Evolutionary conservation across 1,140 invertebrate genomes (phyloP), one percentile per base, ranked within the genome.

Genomic region (Drosophila biarmipes): DNA sequence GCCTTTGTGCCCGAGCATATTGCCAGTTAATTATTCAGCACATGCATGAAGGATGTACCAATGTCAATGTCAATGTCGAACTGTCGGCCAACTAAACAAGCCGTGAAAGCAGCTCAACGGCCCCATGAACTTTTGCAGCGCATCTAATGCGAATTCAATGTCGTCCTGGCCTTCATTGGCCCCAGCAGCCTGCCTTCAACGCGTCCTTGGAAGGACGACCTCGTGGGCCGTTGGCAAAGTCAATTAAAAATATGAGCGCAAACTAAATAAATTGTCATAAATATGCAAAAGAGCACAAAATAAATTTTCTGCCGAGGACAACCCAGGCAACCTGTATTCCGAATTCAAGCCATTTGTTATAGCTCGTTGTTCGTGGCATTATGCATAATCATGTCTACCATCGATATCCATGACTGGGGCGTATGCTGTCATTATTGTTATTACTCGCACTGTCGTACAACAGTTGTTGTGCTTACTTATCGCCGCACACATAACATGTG

Each of bases 101-200:
- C 45, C 53, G 51, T 63, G 63, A 58, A 15, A 37, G 24, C 69
- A 64, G 80, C 80, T 73, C 73, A 72, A 86, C 43, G 80, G 72
- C 75, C 80, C 66, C 57, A 73, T 75, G 82, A 87, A 74, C 78
- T 87, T 87, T 76, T 66, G 62, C 78, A 78, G 82, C 62, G 71
- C 66, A 76, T 66, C 84, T 89, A 87, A 87, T 82, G 79, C 58
- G 82, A 69, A 73, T 87, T 79, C 78, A 87, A 89, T 87, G 82
- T 75, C 84, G 55, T 57, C 31, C 48, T 46, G 74, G 17, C 27
- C 19, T 10, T 24, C 62, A 17, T 31, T 12, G 19, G 14, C n/a
- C 17, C n/a, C 5, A 6, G 15, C 29, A 19, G 17, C 15, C 6
- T 40, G 37, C 21, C 63, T 71, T 56, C 67, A 69, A 34, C 56